Conservation (phyloP, 2,797 vertebrate genomes). For the Acipenser transmontanus region DNA sequence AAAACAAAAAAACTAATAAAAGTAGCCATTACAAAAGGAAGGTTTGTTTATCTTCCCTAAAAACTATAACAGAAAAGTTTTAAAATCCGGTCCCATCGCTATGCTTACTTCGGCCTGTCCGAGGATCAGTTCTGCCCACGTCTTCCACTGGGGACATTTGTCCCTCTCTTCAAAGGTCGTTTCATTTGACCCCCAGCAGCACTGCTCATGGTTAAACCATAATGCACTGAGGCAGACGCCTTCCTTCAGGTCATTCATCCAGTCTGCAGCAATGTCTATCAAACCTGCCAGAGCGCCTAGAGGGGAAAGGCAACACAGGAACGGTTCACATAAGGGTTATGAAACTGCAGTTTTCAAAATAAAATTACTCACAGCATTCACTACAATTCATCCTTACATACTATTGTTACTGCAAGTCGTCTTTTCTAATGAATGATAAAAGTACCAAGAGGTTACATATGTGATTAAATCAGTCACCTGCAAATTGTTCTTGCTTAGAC, state of each 20-base stretch:
- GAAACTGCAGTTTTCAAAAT: no score
- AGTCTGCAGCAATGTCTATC: slow-evolving; percentile 96
- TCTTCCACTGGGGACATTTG: slow-evolving; percentile 97
- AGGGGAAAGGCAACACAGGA: not conserved
- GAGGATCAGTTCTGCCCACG: slow-evolving; percentile 94
- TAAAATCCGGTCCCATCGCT: no score
- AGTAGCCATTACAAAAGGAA: no score
- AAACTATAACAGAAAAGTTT: no score
- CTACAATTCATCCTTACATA: not conserved
- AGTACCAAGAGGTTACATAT: no score
- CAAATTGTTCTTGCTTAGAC: no score
- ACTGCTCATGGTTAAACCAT: slow-evolving; percentile 98
- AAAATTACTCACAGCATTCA: no score
- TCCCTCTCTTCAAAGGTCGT: slow-evolving; percentile 93
- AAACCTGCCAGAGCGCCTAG: slow-evolving; percentile 90
- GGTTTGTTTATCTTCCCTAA: no score
- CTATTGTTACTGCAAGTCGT: not conserved
- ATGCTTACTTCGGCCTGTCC: slow-evolving; percentile 87
- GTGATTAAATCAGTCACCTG: no score
- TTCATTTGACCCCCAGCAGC: slow-evolving; percentile 95
- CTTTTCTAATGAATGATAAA: not conserved
- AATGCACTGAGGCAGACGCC: slow-evolving; percentile 90
- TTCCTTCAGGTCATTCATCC: slow-evolving; percentile 98
- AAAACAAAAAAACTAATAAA: no score
- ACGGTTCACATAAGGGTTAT: no score